Percentiles rank a stretch among this genome's conserved stretches.
These are phyloP conservation scores for Drosophila paracracens DNA, from an alignment of 2,888 invertebrate genomes.

Conservation along the genomic window DNA sequence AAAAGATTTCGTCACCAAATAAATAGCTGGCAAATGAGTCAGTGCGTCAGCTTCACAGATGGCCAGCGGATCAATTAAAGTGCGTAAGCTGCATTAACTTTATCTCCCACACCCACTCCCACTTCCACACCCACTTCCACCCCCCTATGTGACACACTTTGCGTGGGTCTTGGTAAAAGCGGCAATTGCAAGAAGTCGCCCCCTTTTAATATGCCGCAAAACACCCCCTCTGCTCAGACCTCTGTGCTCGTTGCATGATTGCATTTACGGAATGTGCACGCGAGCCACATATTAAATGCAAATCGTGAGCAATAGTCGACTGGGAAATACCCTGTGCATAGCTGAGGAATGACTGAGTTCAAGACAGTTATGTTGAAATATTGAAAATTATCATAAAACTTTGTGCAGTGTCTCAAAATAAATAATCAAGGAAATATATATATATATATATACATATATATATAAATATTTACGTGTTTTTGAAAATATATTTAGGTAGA, in stretches of 20 bases:
- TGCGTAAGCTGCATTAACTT: constrained; percentile 17
- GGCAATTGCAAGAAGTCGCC: constrained; percentile 32
- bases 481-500: too few relatives aligned
- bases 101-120: not conserved
- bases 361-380: not conserved
- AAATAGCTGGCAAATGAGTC: constrained; percentile 24
- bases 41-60: constrained; percentile 38
- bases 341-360: not conserved
- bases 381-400: not conserved
- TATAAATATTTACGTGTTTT: too few relatives aligned
- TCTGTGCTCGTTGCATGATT: not conserved
- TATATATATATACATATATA: too few relatives aligned
- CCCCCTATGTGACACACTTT: constrained; percentile 44
- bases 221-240: not conserved
- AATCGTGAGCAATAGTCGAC: constrained; percentile 3
- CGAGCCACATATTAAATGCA: constrained; percentile 1
- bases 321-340: constrained; percentile 3
- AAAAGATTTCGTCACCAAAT: constrained; percentile 32
- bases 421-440: not conserved
- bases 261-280: constrained; percentile 26
- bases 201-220: not conserved
- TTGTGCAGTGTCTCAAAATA: not conserved
- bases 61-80: constrained; percentile 43
- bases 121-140: not conserved
- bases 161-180: constrained; percentile 24